Conservation (phyloP, 2,888 invertebrate species). For the Furcula furcula region DNA sequence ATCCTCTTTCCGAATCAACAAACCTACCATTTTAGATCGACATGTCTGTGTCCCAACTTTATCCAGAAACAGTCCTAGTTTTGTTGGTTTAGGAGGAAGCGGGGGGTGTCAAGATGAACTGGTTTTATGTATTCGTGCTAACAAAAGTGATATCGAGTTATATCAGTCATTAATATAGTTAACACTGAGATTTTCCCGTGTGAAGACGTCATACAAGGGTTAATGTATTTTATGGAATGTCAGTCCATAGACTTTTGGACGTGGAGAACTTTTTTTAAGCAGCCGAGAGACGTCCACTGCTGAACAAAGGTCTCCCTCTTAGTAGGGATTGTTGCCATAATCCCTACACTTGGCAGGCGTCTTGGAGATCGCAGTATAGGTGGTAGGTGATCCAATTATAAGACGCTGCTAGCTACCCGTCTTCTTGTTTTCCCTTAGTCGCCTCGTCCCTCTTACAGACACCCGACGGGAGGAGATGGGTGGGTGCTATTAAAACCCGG, state of each 20-base stretch:
- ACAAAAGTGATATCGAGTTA: slow-evolving; percentile 47
- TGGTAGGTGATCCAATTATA: too few relatives aligned
- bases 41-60: slow-evolving; percentile 4
- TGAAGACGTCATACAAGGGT: slow-evolving; percentile 44
- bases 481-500: too few relatives aligned
- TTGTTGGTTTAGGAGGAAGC: neutral
- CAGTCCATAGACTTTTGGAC: neutral
- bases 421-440: too few relatives aligned
- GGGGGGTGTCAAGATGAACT: slow-evolving; percentile 12
- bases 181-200: slow-evolving; percentile 69
- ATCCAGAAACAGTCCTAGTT: neutral
- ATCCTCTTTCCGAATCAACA: slow-evolving; percentile 28
- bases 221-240: slow-evolving; percentile 9
- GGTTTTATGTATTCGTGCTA: slow-evolving; percentile 43
- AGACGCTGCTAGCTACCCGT: too few relatives aligned
- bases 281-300: too few relatives aligned
- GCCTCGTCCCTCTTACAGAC: too few relatives aligned
- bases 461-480: too few relatives aligned
- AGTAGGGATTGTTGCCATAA: too few relatives aligned
- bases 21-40: slow-evolving; percentile 29
- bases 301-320: too few relatives aligned
- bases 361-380: too few relatives aligned
- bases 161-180: slow-evolving; percentile 66
- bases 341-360: too few relatives aligned
- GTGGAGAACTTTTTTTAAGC: too few relatives aligned